These are phyloP conservation scores for Holacanthella duospinosa DNA, from an alignment of 2,888 invertebrate species.

Conservation along the genomic window DNA sequence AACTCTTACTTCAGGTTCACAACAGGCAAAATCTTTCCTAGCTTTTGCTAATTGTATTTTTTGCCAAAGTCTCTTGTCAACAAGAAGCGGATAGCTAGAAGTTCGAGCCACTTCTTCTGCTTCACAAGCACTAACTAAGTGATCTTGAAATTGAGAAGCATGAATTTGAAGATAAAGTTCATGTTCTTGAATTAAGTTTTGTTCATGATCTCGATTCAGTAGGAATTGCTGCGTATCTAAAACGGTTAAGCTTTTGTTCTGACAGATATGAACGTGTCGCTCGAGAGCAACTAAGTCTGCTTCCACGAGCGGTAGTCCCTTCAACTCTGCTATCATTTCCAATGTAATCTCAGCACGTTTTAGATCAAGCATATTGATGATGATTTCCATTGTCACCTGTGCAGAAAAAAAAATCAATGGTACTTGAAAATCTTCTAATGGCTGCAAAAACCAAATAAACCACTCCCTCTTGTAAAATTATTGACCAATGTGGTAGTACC, in stretches of 20 bases:
- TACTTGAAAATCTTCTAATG: background rate
- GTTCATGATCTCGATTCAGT: constrained; percentile 24
- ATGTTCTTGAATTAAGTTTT: constrained; percentile 12
- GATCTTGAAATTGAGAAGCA: constrained; percentile 31
- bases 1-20: constrained; percentile 9
- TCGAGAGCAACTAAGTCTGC: constrained; percentile 15
- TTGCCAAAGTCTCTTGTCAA: constrained; percentile 30
- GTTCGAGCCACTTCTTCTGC: constrained; percentile 23
- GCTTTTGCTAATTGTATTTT: constrained; percentile 15
- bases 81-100: constrained; percentile 23
- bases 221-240: constrained; percentile 29
- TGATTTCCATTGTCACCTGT: constrained; percentile 34
- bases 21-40: background rate
- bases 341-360: constrained; percentile 28
- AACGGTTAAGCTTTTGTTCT: constrained; percentile 28
- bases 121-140: constrained; percentile 23
- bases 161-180: constrained; percentile 10
- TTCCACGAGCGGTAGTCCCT: constrained; percentile 10
- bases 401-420: background rate
- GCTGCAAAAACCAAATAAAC: background rate
- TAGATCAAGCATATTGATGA: constrained; percentile 31
- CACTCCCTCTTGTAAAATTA: background rate
- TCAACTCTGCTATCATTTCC: constrained; percentile 24
- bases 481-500: constrained; percentile 12
- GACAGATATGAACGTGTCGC: constrained; percentile 14